These are phyloP conservation scores for Microplitis deprimator DNA, from an alignment of 2,888 invertebrate genomes.

Conservation along the genomic window DNA sequence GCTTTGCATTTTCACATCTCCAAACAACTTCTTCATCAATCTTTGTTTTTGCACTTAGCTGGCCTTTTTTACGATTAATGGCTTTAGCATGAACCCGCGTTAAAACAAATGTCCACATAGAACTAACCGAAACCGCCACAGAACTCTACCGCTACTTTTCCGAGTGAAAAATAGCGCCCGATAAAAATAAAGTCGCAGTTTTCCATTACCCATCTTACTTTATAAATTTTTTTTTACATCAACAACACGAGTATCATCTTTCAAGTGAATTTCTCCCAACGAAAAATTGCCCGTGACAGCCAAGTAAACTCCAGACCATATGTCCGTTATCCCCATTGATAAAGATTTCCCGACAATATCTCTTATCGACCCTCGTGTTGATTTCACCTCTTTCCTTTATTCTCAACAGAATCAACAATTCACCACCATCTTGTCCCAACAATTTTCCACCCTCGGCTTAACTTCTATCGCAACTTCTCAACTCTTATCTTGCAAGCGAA, in stretches of 20 bases:
- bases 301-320: not conserved
- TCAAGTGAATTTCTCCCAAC: not conserved
- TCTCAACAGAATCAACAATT: constrained; percentile 10
- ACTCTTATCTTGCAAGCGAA: constrained; percentile 25
- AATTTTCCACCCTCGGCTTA: constrained; percentile 30
- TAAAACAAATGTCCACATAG: constrained; percentile 17
- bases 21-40: constrained; percentile 9
- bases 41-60: not conserved
- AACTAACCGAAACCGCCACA: not conserved
- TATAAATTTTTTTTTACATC: not conserved
- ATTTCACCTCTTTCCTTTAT: not conserved
- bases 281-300: not conserved
- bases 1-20: constrained; percentile 18
- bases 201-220: not conserved
- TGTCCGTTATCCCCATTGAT: not conserved
- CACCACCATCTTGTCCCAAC: constrained; percentile 14
- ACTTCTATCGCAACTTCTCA: constrained; percentile 13
- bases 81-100: not conserved
- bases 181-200: not conserved
- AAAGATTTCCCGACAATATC: not conserved
- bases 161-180: not conserved
- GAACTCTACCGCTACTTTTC: not conserved
- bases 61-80: not conserved
- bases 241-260: not conserved
- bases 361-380: not conserved